Evolutionary conservation across 2,113 vertebrate genomes (phyloP), one percentile per base, ranked within the genome.

Genomic region (Phalacrocorax brasilianus): DNA sequence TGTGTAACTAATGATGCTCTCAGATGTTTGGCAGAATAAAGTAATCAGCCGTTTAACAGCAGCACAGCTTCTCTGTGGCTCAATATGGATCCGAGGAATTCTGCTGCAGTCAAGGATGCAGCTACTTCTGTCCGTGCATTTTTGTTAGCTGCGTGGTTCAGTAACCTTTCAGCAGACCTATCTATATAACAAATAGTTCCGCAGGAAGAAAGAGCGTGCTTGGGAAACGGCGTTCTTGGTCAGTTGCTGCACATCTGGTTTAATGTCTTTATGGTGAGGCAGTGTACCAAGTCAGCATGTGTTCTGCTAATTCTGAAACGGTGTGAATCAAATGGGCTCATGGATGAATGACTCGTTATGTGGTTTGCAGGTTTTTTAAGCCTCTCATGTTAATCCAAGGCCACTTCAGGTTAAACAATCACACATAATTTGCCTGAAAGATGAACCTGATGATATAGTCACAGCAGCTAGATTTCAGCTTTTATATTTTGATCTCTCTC

Each of bases 11-110:
- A 96, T 96, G 91, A 92, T 95, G 88, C 94, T 91, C 71, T 73
- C 95, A 98, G 95, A 96, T 97, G 89, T 97, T 97, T 97, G 97
- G 96, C 95, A 97, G 93, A 91, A 95, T 91, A 96, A 97, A 95
- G 91, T 93, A 96, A 96, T 96, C 91, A 96, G 89, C 82, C 66
- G 6, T 96, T 97, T 95, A 97, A 95, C 80, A 97, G 88, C 91
- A 79, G 75, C 90, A 77, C 59, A 84, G 91, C 65, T 85, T 96
- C 95, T 95, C 87, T 45, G 65, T 40, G 93, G 63, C 71, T 89
- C 86, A 67, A 70, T 44, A 15, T 32, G 50, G 90, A 85, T 92
- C 82, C 3, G 16, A 92, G 93, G 50, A 83, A 67, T 91, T 82
- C 89, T 71, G 40, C 52, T 92, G 28, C 78, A 84, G 77, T 30